Base-by-base conservation (phyloP, 2,113 vertebrate genomes). In the Pyrgilauda ruficollis region DNA sequence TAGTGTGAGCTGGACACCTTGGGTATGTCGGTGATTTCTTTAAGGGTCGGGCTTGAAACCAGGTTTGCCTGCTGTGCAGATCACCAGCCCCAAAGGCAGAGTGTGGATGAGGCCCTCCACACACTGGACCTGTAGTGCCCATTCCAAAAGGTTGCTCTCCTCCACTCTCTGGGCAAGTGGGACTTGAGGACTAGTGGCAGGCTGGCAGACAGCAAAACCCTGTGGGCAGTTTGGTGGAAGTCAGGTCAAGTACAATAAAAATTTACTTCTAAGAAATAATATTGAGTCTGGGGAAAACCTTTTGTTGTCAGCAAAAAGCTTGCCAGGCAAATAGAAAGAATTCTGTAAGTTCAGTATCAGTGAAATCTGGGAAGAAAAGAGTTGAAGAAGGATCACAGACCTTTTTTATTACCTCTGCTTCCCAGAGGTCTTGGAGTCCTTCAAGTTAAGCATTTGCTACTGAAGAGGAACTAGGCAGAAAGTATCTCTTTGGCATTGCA, bases 161-260 rank as follows among this genome's bases (percentile, higher is more conserved):
- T 44, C 8, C 17, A 0, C 1, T 13, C 8, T 12, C 12, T 3
- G 59, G 76, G 8, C 13, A 22, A 15, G 28, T 1, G 22, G 28
- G 19, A 9, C 16, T 35, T 3, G 3, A 2, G 18, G 30, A 21
- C 11, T 21, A 2, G 4, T 10, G 28, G 9, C 31, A 13, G 69
- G 16, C 37, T 63, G 70, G 49, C 47, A 82, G 62, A 12, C 8
- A 37, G 37, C 22, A 43, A 6, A 58, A 23, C 10, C 63, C 33
- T 43, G 24, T 6, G 46, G 27, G 15, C 33, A 0, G 0, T 13
- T 31, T 1, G 0, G 16, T 37, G 15, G 13, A 22, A 47, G 27
- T 37, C 4, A 3, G 7, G 31, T 69, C 46, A 58, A 41, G 28
- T 73, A 31, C 82, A 88, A 79, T 39, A 44, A 63, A 21, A 27